Conservation (phyloP, 2,113 vertebrate genomes). For the Oryzias woworae region DNA sequence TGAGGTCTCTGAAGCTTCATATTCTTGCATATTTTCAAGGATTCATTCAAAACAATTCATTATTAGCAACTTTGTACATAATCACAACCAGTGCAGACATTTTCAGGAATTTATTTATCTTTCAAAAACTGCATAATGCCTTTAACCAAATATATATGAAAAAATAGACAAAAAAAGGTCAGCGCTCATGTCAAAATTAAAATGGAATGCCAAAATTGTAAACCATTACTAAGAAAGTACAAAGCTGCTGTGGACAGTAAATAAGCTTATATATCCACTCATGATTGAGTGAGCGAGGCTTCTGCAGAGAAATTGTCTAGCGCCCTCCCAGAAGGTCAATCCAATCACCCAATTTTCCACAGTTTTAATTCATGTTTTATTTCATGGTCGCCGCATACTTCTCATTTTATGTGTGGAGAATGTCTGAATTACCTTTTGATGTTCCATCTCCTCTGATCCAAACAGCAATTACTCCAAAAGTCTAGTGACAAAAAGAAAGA, state of each 20-base stretch:
- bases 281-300: conserved; percentile 21
- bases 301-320: conserved; percentile 26
- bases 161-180: not conserved
- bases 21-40: not conserved
- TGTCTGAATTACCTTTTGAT: conserved; percentile 66
- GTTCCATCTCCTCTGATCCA: conserved; percentile 55
- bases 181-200: conserved; percentile 9
- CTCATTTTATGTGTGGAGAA: conserved; percentile 46
- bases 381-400: conserved; percentile 11
- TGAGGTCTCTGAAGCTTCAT: too few species aligned
- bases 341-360: conserved; percentile 55
- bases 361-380: conserved; percentile 55
- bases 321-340: conserved; percentile 53
- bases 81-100: conserved; percentile 9
- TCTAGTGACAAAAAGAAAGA: conserved; percentile 61
- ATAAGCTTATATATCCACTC: conserved; percentile 28
- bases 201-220: conserved; percentile 8
- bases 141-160: not conserved
- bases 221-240: not conserved
- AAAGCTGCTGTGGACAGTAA: conserved; percentile 9
- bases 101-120: not conserved
- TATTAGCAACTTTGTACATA: not conserved
- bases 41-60: not conserved
- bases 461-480: conserved; percentile 60
- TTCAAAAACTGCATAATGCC: not conserved